A percentile compares a stretch with the other conserved stretches of the same genome.
These are phyloP conservation scores for Eupeodes corollae DNA, from an alignment of 1,140 invertebrate species.

Conservation along the genomic window DNA sequence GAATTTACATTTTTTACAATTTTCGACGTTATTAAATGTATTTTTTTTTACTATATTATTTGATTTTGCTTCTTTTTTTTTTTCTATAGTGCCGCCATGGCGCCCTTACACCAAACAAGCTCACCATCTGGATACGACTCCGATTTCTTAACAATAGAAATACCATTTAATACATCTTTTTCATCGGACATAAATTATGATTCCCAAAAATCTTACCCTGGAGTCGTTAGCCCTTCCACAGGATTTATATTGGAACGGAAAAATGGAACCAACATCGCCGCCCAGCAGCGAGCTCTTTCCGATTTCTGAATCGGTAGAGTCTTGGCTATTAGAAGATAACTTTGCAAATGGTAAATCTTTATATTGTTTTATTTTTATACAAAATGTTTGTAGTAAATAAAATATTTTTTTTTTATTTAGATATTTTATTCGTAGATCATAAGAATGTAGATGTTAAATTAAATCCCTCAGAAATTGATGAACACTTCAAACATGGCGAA, in stretches of 20 bases:
- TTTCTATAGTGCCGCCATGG: conserved; percentile 29
- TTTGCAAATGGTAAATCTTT: conserved; percentile 28
- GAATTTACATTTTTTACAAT: no score
- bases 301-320: conserved; percentile 17
- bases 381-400: not conserved
- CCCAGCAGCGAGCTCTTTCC: conserved; percentile 24
- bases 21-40: no score
- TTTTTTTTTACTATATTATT: no score
- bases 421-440: not conserved
- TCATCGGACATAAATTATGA: conserved; percentile 12
- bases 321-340: conserved; percentile 28
- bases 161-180: conserved; percentile 8
- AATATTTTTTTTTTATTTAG: conserved; percentile 1
- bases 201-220: conserved; percentile 15
- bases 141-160: conserved; percentile 6
- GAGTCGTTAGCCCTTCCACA: conserved; percentile 27
- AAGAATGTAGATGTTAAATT: not conserved
- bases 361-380: not conserved
- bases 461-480: not conserved
- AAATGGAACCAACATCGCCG: conserved; percentile 28
- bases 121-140: conserved; percentile 22
- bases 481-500: conserved; percentile 9
- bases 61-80: conserved; percentile 3
- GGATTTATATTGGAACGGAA: conserved; percentile 31
- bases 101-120: conserved; percentile 23